Conservation (phyloP, 2,113 vertebrate species). For the Azemiops feae region DNA sequence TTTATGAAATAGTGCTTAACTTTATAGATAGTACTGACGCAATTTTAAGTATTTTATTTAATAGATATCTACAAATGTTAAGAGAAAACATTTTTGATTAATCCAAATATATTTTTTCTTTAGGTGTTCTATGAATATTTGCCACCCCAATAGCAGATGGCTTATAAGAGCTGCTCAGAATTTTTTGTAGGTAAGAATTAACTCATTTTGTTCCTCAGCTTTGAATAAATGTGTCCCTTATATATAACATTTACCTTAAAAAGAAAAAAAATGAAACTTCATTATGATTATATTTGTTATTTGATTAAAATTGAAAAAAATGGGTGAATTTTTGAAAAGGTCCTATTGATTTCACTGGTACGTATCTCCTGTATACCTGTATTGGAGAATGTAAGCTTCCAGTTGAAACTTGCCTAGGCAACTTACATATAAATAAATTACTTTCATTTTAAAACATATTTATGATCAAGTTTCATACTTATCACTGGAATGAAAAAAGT, state of each 20-base stretch:
- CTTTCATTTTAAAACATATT: not conserved
- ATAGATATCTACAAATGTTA: not conserved
- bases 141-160: conserved; percentile 44
- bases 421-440: not conserved
- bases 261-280: not conserved
- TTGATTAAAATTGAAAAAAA: not conserved
- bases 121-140: conserved; percentile 65
- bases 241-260: not conserved
- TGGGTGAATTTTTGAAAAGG: not conserved
- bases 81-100: conserved; percentile 36
- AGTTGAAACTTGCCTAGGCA: not conserved
- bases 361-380: not conserved
- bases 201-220: not conserved
- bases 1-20: not conserved
- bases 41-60: conserved; percentile 19
- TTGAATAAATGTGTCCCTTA: not conserved
- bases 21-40: conserved; percentile 17
- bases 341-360: not conserved
- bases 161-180: conserved; percentile 47
- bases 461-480: not conserved
- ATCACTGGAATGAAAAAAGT: not conserved
- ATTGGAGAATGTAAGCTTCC: not conserved
- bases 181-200: conserved; percentile 70
- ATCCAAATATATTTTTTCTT: conserved; percentile 46
- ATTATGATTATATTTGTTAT: not conserved